Base-by-base conservation (phyloP, 2,113 vertebrate genomes). In the Sinocyclocheilus grahami region DNA sequence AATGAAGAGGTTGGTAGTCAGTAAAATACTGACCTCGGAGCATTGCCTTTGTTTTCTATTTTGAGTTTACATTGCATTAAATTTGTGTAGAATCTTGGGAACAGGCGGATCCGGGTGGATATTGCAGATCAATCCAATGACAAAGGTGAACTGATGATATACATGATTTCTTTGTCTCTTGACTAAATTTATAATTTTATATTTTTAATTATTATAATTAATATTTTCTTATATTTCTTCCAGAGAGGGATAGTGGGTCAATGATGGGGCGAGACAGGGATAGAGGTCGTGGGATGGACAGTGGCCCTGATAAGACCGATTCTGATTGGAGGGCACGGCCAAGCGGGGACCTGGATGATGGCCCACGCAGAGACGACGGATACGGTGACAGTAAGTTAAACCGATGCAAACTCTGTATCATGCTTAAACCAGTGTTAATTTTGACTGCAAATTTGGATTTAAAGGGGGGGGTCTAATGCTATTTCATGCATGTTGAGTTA, bases 41-140 rank as follows among this genome's bases (percentile, higher is more conserved):
- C 16, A 33, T 30, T 67, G 3, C 7, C 10, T n/a, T 27, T 76
- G 22, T 16, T 76, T 76, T 76, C 18, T 74, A 2, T 74, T 72
- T 27, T 51, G 5, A 51, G 33, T 82, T 82, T 33, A 48, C 1
- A 3, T 65, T 30, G 39, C 5, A 4, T 30, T 55, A 33, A 7
- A 88, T 84, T 3, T 86, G 65, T 87, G 27, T 90, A 99, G 98
- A 98, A 96, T 90, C 92, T 99, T 87, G 97, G 97, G 67, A 99
- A 98, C 94, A 96, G 98, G 88, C 95, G 98, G 86, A 99, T 99
- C 93, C 97, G 98, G 87, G 98, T 99, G 90, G 98, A 99, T 86
- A 96, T 99, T 87, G 98, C 98, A 46, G 98, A 97, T 91, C 98
- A 99, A 93, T 97, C 98, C 88, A 97, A 99, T 91, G 98, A 99